These are phyloP conservation scores for Pseudotriccus pelzelni DNA, from an alignment of 2,797 vertebrate genomes.

Conservation along the genomic window DNA sequence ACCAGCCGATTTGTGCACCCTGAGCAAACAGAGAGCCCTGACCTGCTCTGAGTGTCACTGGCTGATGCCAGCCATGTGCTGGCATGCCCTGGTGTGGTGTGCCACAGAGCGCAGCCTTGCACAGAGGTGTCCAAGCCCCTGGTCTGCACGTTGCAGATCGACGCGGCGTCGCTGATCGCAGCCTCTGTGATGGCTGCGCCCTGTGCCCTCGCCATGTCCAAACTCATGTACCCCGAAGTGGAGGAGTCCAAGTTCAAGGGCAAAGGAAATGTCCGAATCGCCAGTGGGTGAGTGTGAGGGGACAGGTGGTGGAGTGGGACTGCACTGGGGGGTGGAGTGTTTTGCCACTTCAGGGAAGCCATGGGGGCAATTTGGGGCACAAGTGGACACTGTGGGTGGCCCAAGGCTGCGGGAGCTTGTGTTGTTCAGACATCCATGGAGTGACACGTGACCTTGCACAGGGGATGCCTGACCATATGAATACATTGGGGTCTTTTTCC, in stretches of 20 bases:
- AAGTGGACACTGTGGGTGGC: rapidly evolving
- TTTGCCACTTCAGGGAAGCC: neutral
- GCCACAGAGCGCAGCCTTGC: rapidly evolving
- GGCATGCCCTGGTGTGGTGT: neutral
- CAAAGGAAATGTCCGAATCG: conserved; percentile 76
- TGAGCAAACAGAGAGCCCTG: neutral
- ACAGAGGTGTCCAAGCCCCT: neutral
- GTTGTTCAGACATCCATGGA: neutral
- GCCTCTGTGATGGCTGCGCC: conserved; percentile 98
- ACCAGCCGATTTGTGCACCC: neutral
- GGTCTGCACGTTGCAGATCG: conserved; percentile 78
- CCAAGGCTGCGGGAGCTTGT: neutral
- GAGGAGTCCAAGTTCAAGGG: conserved; percentile 84
- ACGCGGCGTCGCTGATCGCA: conserved; percentile 86
- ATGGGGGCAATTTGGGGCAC: no score
- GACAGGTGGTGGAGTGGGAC: neutral
- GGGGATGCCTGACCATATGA: neutral
- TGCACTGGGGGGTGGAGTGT: rapidly evolving
- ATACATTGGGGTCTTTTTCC: neutral
- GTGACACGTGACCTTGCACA: neutral
- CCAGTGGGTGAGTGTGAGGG: conserved; percentile 77
- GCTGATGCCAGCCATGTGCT: rapidly evolving
- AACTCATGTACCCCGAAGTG: conserved; percentile 91
- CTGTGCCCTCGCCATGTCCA: conserved; percentile 90
- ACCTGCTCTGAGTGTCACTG: rapidly evolving